Conservation (phyloP, 37 sponge, comb jelly and placozoan genomes). For the Beroe forskalii region DNA sequence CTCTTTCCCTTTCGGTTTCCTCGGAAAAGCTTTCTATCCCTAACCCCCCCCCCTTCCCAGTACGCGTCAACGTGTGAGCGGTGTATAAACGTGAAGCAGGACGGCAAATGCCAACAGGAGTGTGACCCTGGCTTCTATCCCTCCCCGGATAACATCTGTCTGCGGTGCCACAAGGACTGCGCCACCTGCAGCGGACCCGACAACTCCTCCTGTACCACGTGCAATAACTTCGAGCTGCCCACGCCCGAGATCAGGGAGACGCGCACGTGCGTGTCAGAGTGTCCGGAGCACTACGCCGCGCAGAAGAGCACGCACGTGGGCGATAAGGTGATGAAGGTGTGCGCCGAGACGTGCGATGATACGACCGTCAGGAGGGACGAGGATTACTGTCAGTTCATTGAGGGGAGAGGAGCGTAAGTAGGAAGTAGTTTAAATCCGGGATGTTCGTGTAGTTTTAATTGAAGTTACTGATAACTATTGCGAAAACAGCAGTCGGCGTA, state of each 20-base stretch:
- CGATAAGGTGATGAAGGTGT: background rate
- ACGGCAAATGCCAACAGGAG: background rate
- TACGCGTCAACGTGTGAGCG: background rate
- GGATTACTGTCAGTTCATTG: background rate
- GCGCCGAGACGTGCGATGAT: too few relatives aligned
- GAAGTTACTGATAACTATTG: too few relatives aligned
- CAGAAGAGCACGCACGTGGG: background rate
- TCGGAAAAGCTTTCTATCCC: background rate
- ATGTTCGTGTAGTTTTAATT: too few relatives aligned
- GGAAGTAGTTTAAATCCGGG: too few relatives aligned
- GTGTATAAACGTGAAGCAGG: constrained; percentile 2
- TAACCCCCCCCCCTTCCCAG: background rate
- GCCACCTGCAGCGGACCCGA: background rate
- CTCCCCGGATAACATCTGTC: constrained; percentile 1
- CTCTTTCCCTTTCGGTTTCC: background rate
- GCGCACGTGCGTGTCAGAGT: background rate
- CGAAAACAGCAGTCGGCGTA: too few relatives aligned
- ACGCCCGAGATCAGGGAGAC: background rate
- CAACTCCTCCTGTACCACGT: background rate
- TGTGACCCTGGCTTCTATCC: constrained; percentile 18
- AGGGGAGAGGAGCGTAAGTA: background rate
- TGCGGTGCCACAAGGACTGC: background rate
- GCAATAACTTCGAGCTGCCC: constrained; percentile 16
- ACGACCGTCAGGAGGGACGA: background rate
- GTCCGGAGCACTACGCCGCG: background rate